A percentile compares a stretch with the other conserved stretches of the same genome.
Evolutionary conservation across 2,113 vertebrate genomes (phyloP).

Genomic region (Embiotoca jacksoni): DNA sequence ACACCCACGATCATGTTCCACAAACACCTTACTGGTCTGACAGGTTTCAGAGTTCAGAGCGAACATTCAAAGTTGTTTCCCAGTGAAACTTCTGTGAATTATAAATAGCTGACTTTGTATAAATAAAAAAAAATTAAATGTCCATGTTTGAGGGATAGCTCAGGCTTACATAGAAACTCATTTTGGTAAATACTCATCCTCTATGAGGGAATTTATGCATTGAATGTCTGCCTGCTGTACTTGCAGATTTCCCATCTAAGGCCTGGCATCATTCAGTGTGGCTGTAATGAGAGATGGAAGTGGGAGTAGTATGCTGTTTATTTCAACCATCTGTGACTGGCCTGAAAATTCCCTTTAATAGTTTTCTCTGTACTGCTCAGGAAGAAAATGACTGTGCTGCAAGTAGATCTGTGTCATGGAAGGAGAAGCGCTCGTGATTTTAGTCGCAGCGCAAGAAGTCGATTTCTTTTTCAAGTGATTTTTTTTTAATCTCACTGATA

Average conservation of each 20-base stretch:
- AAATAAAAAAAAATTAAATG: background rate
- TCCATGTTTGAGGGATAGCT: constrained; percentile 8
- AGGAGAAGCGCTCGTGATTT: constrained; percentile 10
- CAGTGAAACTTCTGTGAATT: constrained; percentile 3
- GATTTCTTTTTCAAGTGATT: constrained; percentile 30
- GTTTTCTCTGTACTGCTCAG: constrained; percentile 32
- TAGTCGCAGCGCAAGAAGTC: constrained; percentile 5
- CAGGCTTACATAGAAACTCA: constrained; percentile 16
- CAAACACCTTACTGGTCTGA: background rate
- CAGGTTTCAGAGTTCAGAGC: background rate
- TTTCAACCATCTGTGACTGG: constrained; percentile 73
- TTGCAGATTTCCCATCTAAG: constrained; percentile 68
- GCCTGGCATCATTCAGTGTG: constrained; percentile 59
- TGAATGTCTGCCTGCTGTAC: constrained; percentile 62
- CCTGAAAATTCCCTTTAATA: constrained; percentile 62
- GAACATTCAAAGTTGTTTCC: background rate
- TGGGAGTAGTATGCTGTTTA: constrained; percentile 68
- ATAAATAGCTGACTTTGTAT: background rate
- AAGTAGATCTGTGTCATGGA: constrained; percentile 26
- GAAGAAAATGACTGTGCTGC: constrained; percentile 31
- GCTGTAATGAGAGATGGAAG: constrained; percentile 69
- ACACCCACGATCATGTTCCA: constrained; percentile 19
- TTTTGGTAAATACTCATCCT: constrained; percentile 35
- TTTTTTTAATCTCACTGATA: constrained; percentile 48
- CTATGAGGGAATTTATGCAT: constrained; percentile 55